These are phyloP conservation scores for Andrena camellia DNA, from an alignment of 2,888 invertebrate genomes.

Conservation along the genomic window DNA sequence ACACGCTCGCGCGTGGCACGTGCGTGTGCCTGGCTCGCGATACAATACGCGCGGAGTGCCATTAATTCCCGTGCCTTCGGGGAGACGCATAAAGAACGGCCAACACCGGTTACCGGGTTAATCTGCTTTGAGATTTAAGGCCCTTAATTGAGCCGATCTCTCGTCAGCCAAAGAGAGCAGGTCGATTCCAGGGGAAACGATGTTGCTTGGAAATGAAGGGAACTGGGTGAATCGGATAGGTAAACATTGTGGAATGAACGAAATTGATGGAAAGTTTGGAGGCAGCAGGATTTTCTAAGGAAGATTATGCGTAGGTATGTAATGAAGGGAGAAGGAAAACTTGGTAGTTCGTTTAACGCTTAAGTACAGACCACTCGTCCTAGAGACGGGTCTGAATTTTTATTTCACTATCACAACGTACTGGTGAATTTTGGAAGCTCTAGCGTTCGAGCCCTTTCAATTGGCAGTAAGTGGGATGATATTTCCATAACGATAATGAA, in stretches of 20 bases:
- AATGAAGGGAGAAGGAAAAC: no score
- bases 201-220: background rate
- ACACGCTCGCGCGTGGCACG: background rate
- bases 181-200: constrained; percentile 25
- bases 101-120: constrained; percentile 41
- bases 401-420: no score
- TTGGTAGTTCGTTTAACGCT: background rate
- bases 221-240: background rate
- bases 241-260: no score
- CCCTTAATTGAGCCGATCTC: constrained; percentile 37
- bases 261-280: no score
- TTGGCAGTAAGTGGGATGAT: no score
- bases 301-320: no score
- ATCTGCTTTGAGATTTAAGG: constrained; percentile 53
- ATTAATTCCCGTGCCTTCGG: constrained; percentile 54
- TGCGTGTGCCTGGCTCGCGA: background rate
- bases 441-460: no score
- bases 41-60: constrained; percentile 24
- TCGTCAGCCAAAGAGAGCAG: constrained; percentile 10
- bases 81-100: constrained; percentile 47
- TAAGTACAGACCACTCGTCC: no score
- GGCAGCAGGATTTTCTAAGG: no score
- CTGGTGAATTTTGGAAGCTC: no score
- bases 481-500: no score
- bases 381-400: no score